Percentiles rank a stretch among this genome's conserved stretches.
phyloP scores from a whole-genome alignment of 2,797 vertebrate genomes.

The Lagorchestes hirsutus region DNA sequence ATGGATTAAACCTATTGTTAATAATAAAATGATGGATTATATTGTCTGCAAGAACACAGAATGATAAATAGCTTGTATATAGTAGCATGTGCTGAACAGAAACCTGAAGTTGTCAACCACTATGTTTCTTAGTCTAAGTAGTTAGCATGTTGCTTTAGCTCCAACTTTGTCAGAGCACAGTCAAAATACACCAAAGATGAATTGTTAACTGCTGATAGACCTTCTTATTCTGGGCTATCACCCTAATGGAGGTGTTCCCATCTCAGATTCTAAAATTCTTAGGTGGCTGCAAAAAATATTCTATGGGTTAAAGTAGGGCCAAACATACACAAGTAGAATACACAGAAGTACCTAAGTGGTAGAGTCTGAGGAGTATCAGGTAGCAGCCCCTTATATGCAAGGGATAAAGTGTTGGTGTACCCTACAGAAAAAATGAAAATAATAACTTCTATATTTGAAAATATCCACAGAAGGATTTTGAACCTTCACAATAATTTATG shows the following conservation, averaged over 20 bases:
- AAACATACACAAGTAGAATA: background rate
- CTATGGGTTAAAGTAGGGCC: background rate
- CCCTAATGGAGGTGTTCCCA: background rate
- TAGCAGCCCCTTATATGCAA: background rate
- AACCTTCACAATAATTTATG: background rate
- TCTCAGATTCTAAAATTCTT: background rate
- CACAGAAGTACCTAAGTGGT: background rate
- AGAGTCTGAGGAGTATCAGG: background rate
- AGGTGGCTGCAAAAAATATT: background rate
- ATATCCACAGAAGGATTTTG: background rate
- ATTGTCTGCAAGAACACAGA: background rate
- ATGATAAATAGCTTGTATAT: background rate
- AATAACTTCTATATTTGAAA: background rate
- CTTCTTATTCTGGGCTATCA: background rate
- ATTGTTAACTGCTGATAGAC: background rate
- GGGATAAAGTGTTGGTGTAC: background rate
- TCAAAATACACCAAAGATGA: background rate
- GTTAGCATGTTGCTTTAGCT: background rate
- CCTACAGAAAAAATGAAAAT: background rate
- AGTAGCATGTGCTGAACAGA: constrained; percentile 7
- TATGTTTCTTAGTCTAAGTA: background rate
- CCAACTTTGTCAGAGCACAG: background rate
- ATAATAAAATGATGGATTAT: background rate
- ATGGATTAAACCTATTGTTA: background rate
- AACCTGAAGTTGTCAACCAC: background rate